Evolutionary conservation across 2,797 vertebrate species (phyloP), one percentile per base, ranked within the genome.

Genomic region (Gobio occitaniae): DNA sequence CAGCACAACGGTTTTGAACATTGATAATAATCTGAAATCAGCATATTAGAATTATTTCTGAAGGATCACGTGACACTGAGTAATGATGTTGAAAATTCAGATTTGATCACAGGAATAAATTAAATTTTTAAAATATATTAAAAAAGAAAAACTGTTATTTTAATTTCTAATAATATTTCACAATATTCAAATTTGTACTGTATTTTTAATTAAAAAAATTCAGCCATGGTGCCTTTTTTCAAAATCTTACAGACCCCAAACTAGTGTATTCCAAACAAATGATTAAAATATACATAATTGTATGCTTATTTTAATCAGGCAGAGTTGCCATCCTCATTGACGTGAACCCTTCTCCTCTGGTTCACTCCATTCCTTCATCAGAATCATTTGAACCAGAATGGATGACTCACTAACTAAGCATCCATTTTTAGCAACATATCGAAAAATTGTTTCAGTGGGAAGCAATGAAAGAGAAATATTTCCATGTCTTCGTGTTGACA

Each of bases 391-490:
- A 90, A 89, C 88, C 84, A 88, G 90, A 85, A 89, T 85, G 75
- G 86, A 65, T 94, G 95, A 96, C 89, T 95, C 93, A 95, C 86
- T 66, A 89, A 88, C 87, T 85, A 91, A 89, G 92, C 93, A 90
- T 90, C 85, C 89, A 91, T 89, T 94, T 91, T 92, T 93, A 92
- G 92, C 91, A 92, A 94, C 91, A 90, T 91, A 92, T 90, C 91
- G 84, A 93, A 90, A 93, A 93, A 92, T 38, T 63, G 78, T 87
- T 91, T 92, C 89, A 91, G 94, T 93, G 92, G 91, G 93, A 93
- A 92, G 93, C 87, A 88, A 91, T 87, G 83, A 91, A 87, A 87
- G 77, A 88, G 86, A 90, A 88, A 84, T 79, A 78, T 86, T 89
- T 88, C 89, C 90, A 85, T 86, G 86, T 88, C 87, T 92, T 90